These are phyloP conservation scores for Marcusenius ussheri DNA, from an alignment of 2,113 vertebrate species.

Conservation along the genomic window DNA sequence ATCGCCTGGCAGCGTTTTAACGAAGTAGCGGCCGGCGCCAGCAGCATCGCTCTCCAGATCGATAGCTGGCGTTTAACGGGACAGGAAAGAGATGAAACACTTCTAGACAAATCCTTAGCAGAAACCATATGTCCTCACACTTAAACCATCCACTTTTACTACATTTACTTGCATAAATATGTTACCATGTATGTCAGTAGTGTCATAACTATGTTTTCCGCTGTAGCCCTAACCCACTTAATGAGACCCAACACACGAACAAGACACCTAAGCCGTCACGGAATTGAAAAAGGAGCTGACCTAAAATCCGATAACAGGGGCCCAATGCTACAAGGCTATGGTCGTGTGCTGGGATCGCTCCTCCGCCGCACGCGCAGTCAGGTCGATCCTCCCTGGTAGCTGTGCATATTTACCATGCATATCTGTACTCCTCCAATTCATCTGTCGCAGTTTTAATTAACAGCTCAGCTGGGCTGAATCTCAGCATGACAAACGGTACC, in stretches of 20 bases:
- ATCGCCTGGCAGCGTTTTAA: not conserved
- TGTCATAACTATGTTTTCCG: not conserved
- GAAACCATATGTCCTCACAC: not conserved
- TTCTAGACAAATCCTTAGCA: not conserved
- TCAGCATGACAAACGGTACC: not conserved
- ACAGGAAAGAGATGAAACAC: not conserved
- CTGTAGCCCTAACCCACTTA: not conserved
- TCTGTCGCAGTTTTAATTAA: not conserved
- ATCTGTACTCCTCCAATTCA: not conserved
- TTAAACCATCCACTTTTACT: not conserved
- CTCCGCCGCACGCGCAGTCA: not conserved
- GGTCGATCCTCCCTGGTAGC: not conserved
- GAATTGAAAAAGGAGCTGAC: not conserved
- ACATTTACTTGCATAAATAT: not conserved
- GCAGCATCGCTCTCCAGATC: not conserved
- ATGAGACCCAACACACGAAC: not conserved
- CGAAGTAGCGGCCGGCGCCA: not conserved
- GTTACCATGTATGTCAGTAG: not conserved
- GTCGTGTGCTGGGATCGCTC: not conserved
- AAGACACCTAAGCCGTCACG: not conserved
- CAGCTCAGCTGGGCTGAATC: constrained; percentile 1
- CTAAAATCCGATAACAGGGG: not conserved
- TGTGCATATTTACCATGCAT: not conserved
- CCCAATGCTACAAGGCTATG: not conserved
- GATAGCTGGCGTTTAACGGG: not conserved